phyloP scores from a whole-genome alignment of 2,113 vertebrate genomes.

The Bubalus kerabau region DNA sequence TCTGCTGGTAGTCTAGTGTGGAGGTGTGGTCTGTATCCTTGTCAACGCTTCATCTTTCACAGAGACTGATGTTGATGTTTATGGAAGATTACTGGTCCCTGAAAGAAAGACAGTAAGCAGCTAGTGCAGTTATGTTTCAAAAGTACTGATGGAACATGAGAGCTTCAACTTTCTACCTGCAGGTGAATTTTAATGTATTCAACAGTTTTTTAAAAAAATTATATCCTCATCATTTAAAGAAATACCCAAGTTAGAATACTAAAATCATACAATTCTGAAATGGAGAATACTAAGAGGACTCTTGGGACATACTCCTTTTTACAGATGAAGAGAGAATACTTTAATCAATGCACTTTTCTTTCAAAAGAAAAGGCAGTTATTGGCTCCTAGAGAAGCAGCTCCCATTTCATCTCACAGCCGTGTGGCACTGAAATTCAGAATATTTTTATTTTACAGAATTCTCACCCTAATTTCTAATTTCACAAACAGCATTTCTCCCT shows the following conservation, averaged over 20 bases:
- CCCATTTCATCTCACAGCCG: fast-evolving
- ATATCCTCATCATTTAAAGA: neutral
- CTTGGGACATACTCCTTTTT: neutral
- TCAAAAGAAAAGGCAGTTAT: neutral
- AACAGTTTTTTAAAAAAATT: neutral
- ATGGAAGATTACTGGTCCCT: neutral
- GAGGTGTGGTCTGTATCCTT: neutral
- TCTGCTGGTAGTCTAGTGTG: neutral
- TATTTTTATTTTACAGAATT: neutral
- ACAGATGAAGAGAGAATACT: neutral
- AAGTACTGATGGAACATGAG: neutral
- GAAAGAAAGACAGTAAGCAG: neutral
- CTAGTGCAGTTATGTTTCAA: neutral
- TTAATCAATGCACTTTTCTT: neutral
- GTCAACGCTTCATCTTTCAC: neutral
- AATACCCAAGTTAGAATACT: neutral
- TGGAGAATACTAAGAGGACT: neutral
- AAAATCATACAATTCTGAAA: neutral
- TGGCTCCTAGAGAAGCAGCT: neutral
- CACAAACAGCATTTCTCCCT: neutral
- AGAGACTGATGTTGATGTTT: neutral
- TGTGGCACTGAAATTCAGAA: neutral
- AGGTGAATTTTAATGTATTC: neutral
- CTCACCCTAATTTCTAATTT: neutral
- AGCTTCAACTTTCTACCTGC: neutral